phyloP scores from a whole-genome alignment of 2,113 vertebrate genomes.

The Camelus dromedarius region DNA sequence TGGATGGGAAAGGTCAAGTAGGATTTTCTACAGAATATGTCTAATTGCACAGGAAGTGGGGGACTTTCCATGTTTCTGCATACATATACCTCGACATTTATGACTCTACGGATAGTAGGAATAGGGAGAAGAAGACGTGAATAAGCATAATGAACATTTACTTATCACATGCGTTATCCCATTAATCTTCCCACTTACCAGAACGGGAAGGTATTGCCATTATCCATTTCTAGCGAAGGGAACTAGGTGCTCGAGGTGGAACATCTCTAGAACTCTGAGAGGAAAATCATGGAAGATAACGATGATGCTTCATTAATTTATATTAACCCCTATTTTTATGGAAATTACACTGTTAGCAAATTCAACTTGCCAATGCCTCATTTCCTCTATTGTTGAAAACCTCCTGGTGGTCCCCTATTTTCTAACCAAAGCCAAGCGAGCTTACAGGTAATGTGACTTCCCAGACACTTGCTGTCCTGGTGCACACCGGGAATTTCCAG shows the following conservation, averaged over 20 bases:
- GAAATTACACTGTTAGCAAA: background rate
- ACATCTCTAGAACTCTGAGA: background rate
- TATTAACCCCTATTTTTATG: background rate
- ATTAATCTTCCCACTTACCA: background rate
- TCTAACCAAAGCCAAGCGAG: background rate
- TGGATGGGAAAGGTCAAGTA: background rate
- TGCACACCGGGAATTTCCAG: background rate
- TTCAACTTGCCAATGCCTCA: background rate
- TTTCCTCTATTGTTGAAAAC: background rate
- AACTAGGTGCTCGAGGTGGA: background rate
- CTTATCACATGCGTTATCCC: background rate
- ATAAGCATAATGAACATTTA: background rate
- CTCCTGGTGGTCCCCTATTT: background rate
- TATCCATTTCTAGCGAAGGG: background rate
- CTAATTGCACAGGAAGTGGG: background rate
- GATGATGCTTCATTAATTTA: background rate
- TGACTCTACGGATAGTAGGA: background rate
- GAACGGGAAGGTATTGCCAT: background rate
- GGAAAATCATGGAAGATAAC: background rate
- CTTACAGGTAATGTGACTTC: background rate
- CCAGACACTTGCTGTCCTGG: background rate
- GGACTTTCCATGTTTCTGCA: background rate
- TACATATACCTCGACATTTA: background rate
- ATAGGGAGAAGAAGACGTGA: background rate
- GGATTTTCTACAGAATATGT: background rate